phyloP scores from a whole-genome alignment of 2,888 invertebrate genomes.

The Eupithecia tripunctaria region DNA sequence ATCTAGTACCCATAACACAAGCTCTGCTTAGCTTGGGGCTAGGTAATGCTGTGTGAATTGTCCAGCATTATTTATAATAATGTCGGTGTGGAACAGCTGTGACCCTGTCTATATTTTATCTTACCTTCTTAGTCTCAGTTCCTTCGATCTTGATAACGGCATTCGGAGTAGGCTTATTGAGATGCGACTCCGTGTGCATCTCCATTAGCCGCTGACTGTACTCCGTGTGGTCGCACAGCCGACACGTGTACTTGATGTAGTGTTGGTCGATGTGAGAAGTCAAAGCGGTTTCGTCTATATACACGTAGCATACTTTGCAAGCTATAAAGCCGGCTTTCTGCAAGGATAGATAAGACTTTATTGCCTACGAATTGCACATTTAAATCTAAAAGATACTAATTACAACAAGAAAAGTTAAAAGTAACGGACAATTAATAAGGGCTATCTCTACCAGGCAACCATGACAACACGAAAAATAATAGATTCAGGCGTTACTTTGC shows the following conservation, averaged over 20 bases:
- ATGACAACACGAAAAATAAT: too few relatives aligned
- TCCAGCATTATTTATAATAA: too few relatives aligned
- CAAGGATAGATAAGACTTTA: background rate
- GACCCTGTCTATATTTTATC: background rate
- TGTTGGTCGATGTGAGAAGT: slow-evolving; percentile 57
- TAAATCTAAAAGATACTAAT: too few relatives aligned
- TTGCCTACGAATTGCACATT: too few relatives aligned
- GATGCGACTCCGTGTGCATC: slow-evolving; percentile 58
- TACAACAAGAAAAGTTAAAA: too few relatives aligned
- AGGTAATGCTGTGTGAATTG: too few relatives aligned
- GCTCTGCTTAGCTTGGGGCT: too few relatives aligned
- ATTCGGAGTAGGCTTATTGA: slow-evolving; percentile 44
- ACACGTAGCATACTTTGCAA: slow-evolving; percentile 71
- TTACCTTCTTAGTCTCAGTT: slow-evolving; percentile 33
- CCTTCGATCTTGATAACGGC: slow-evolving; percentile 63
- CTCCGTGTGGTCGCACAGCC: slow-evolving; percentile 61
- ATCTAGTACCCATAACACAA: too few relatives aligned
- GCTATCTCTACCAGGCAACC: too few relatives aligned
- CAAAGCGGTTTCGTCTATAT: slow-evolving; percentile 55
- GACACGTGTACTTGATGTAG: slow-evolving; percentile 64
- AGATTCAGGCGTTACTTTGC: too few relatives aligned
- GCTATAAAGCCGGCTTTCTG: slow-evolving; percentile 61
- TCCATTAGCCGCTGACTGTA: slow-evolving; percentile 52
- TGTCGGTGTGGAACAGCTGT: too few relatives aligned
- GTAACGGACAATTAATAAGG: too few relatives aligned